Base-by-base conservation (phyloP, 2,113 vertebrate genomes). In the Mobula birostris region DNA sequence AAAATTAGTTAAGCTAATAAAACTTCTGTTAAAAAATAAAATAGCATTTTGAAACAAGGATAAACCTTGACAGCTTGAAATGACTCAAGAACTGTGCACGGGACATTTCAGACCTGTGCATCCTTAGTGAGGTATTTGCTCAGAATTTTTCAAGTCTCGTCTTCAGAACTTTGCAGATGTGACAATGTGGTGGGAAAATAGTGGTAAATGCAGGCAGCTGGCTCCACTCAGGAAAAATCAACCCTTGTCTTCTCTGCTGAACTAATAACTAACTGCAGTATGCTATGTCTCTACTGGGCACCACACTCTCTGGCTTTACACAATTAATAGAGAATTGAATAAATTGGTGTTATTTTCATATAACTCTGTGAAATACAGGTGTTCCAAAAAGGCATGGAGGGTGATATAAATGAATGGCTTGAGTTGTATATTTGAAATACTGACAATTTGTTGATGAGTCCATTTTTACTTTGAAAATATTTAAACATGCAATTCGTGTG, bases 401-500 rank as follows among this genome's bases (percentile, higher is more conserved):
- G n/a, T 5, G 24, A 19, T 90, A 19, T 88, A 74, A 74, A 93
- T 76, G 21, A 74, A 74, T 24, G 40, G 68, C 40, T 14, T 76
- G 91, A 74, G 9, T 70, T 72, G 40, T 29, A 21, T 74, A 56
- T 74, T 74, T 93, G 70, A 93, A 56, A 93, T 76, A 48, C 70
- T 48, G 68, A 74, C 32, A 74, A 76, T 48, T 40, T 74, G 68
- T 93, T 93, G 72, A 74, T 93, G 91, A 93, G 70, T 48, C 24
- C 19, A 29, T 93, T 93, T 93, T 93, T 40, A 93, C 70, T 56
- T 19, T 29, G 70, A 70, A 93, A 72, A 76, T 74, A 74, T 74
- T 93, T 74, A 76, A 93, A 74, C 68, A 14, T 56, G 36, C 90
- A 24, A n/a, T 27, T 14, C 36, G 21, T 74, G 36, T 56, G 48